These are phyloP conservation scores for Whitmania pigra DNA, from an alignment of 1,140 invertebrate species.

Conservation along the genomic window DNA sequence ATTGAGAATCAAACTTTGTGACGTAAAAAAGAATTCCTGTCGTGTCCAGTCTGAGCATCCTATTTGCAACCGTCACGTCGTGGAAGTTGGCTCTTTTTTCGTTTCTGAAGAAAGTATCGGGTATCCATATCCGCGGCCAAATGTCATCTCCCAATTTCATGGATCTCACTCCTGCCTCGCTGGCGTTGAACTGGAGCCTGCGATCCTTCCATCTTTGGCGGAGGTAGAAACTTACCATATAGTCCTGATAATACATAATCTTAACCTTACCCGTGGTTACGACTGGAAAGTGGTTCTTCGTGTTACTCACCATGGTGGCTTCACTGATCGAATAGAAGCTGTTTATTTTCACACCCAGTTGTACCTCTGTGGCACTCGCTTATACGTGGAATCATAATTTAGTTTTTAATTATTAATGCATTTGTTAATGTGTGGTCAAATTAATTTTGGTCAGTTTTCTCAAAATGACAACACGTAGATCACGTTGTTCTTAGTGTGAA, in stretches of 20 bases:
- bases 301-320: slow-evolving; percentile 24
- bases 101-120: slow-evolving; percentile 71
- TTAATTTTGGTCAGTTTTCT: too few species aligned
- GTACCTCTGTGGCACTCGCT: slow-evolving; percentile 23
- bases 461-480: too few species aligned
- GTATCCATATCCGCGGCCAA: slow-evolving; percentile 70
- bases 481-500: too few species aligned
- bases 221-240: slow-evolving; percentile 38
- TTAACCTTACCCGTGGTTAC: background rate
- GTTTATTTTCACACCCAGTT: slow-evolving; percentile 26
- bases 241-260: slow-evolving; percentile 33
- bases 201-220: slow-evolving; percentile 38
- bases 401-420: background rate
- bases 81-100: slow-evolving; percentile 45
- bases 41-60: slow-evolving; percentile 34
- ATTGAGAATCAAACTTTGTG: slow-evolving; percentile 29
- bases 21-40: slow-evolving; percentile 32
- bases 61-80: slow-evolving; percentile 41
- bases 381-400: background rate
- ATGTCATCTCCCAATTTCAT: slow-evolving; percentile 62
- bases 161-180: slow-evolving; percentile 16
- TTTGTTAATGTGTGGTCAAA: too few species aligned
- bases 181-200: slow-evolving; percentile 28
- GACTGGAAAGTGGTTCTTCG: background rate
- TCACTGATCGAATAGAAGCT: slow-evolving; percentile 27